Conservation (phyloP, 2,888 invertebrate species). For the Coenonympha arcania region DNA sequence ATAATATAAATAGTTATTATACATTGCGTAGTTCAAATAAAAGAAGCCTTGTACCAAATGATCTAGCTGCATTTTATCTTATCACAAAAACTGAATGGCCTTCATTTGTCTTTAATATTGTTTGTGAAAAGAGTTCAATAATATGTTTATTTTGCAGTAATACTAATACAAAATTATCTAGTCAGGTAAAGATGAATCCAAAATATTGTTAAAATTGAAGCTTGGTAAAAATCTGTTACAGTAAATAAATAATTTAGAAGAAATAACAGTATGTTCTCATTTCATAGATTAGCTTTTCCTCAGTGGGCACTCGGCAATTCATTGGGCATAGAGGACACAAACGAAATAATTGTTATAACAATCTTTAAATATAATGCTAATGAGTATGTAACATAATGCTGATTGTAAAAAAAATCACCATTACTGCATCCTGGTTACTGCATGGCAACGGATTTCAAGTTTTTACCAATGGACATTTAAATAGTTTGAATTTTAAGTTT, state of each 20-base stretch:
- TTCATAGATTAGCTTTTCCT: too few species aligned
- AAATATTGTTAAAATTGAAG: not conserved
- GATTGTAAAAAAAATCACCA: too few species aligned
- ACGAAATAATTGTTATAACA: too few species aligned
- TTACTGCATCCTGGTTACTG: too few species aligned
- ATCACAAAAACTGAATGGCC: not conserved
- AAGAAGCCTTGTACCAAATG: conserved; percentile 3
- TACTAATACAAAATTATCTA: conserved; percentile 36
- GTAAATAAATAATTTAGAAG: conserved; percentile 2
- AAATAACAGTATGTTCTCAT: not conserved
- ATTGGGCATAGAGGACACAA: too few species aligned
- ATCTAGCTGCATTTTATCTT: conserved; percentile 2
- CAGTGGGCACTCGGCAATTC: too few species aligned
- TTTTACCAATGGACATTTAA: too few species aligned
- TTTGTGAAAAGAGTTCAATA: not conserved
- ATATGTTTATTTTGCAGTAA: not conserved
- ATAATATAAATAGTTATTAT: not conserved
- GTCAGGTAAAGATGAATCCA: conserved; percentile 32
- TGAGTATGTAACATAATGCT: too few species aligned
- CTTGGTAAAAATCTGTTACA: conserved; percentile 1
- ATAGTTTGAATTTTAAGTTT: too few species aligned
- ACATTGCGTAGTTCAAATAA: conserved; percentile 2
- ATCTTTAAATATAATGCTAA: too few species aligned
- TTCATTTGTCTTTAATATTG: not conserved
- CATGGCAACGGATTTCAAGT: too few species aligned